Base-by-base conservation (phyloP, 2,113 vertebrate genomes). In the Capricornis sumatraensis region DNA sequence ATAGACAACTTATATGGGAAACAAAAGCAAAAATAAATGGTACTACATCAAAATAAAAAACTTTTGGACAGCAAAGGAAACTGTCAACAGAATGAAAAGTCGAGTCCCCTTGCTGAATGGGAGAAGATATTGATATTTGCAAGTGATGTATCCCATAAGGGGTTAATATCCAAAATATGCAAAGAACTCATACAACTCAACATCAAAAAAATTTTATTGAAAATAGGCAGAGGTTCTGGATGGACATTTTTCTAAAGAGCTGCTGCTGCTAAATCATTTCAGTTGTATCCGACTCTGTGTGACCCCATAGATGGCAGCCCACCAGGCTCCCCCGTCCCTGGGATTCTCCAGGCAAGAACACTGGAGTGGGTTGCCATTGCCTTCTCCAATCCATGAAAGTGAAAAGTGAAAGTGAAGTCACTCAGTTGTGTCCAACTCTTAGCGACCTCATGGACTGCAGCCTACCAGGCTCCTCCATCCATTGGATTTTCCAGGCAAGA, bases 1-100 rank as follows among this genome's bases (percentile, higher is more conserved):
- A 36, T 62, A 94, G 33, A n/a, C n/a, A 90, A 87, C 47, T 40
- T 83, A 55, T 83, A 36, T 25, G 81, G 50, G 81, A 83, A 55
- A 55, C 7, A 25, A 40, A 82, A 83, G 50, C 7, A 83, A 83
- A 83, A 8, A 55, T 55, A 55, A 55, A 25, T 16, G 81, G 52
- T n/a, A 14, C 50, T 83, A 25, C n/a, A 55, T 55, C n/a, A 83
- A 83, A 36, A 53, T 27, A 55, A 36, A 55, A 83, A 83, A 23
- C 33, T 83, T 83, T 27, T 40, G 13, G 52, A 83, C 33, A 36
- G 7, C 21, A 55, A 36, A 55, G 33, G 50, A 55, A 83, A 15
- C 33, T 83, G 50, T 83, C n/a, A 55, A 55, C 13, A 55, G 33
- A 55, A 55, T 14, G 33, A 40, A 40, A 82, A 55, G 21, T n/a